A percentile compares a stretch with the other conserved stretches of the same genome.
These are phyloP conservation scores for Vicugna pacos DNA, from an alignment of 2,113 vertebrate species.

Conservation along the genomic window DNA sequence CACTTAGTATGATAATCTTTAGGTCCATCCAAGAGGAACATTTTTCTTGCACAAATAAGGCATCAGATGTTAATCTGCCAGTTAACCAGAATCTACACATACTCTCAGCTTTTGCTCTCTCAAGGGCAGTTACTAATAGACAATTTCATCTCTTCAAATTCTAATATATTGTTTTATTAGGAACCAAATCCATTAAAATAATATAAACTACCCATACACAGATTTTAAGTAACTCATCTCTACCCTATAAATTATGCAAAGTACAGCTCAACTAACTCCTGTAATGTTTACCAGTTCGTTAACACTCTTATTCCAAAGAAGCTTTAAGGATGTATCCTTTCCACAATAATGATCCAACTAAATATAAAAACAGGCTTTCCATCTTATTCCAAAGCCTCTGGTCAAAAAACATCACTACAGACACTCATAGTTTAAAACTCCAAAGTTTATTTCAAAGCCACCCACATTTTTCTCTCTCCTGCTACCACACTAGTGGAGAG, in stretches of 20 bases:
- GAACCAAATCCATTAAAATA: conserved; percentile 8
- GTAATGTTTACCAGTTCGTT: background rate
- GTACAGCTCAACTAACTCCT: background rate
- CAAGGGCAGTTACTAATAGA: background rate
- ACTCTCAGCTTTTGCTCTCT: conserved; percentile 24
- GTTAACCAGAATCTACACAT: background rate
- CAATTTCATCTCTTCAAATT: conserved; percentile 27
- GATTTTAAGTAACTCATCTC: background rate
- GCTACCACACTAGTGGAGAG: background rate
- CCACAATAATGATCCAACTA: background rate
- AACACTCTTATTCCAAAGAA: background rate
- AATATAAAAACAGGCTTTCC: conserved; percentile 2
- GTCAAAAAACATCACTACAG: background rate
- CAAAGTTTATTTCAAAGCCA: background rate
- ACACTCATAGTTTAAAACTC: background rate
- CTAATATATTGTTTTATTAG: background rate
- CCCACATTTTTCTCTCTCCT: background rate
- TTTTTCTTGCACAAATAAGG: background rate
- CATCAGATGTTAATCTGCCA: background rate
- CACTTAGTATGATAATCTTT: no score
- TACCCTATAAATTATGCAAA: background rate
- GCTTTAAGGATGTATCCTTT: conserved; percentile 19
- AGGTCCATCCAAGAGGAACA: background rate
- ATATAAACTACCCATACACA: background rate
- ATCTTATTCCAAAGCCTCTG: conserved; percentile 20